These are phyloP conservation scores for Ceriagrion tenellum DNA, from an alignment of 2,888 invertebrate species.

Conservation along the genomic window DNA sequence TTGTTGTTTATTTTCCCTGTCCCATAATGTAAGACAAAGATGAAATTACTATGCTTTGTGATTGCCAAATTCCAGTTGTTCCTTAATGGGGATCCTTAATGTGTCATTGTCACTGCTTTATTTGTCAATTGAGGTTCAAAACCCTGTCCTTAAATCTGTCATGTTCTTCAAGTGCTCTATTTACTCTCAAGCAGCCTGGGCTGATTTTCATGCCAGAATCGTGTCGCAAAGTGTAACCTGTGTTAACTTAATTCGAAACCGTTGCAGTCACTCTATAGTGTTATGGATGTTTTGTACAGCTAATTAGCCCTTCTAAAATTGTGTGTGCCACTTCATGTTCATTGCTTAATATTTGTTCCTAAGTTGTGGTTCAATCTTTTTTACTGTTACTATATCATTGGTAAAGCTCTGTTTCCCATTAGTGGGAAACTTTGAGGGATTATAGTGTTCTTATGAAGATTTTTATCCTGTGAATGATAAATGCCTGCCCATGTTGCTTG, in stretches of 20 bases:
- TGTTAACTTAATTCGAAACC: not conserved
- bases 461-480: not conserved
- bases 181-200: not conserved
- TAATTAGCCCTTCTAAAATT: not conserved
- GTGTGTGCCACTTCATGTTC: not conserved
- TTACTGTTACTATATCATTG: not conserved
- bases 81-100: too few species aligned
- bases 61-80: too few species aligned
- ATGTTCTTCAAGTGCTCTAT: not conserved
- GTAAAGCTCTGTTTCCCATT: not conserved
- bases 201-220: not conserved
- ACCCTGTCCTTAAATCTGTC: not conserved
- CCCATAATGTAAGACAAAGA: too few species aligned
- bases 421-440: not conserved
- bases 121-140: not conserved
- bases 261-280: not conserved
- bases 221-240: not conserved
- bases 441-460: not conserved
- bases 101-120: not conserved
- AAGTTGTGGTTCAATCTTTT: not conserved
- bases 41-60: too few species aligned
- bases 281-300: not conserved
- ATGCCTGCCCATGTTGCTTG: slow-evolving; percentile 8
- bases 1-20: too few species aligned
- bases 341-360: not conserved